Conservation (phyloP, 2,113 vertebrate genomes). For the Xiphophorus couchianus region DNA sequence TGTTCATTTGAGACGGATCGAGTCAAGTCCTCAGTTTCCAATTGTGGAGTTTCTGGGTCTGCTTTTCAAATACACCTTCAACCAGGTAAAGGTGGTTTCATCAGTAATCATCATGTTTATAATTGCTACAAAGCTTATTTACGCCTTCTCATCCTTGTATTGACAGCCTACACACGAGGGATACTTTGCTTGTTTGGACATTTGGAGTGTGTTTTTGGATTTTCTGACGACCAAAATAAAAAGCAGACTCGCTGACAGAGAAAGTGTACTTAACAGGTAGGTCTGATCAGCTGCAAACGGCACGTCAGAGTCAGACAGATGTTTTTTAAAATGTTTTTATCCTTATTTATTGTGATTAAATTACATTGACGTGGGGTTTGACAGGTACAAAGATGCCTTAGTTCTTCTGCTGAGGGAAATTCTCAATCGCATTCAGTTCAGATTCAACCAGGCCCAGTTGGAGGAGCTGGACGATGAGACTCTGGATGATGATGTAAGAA, state of each 20-base stretch:
- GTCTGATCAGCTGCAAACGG: background rate
- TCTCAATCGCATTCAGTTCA: slow-evolving; percentile 95
- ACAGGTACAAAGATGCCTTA: slow-evolving; percentile 96
- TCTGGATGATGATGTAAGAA: slow-evolving; percentile 95
- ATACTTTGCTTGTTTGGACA: slow-evolving; percentile 98
- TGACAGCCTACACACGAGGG: slow-evolving; percentile 94
- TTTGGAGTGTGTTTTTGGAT: slow-evolving; percentile 97
- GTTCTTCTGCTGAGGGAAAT: slow-evolving; percentile 93
- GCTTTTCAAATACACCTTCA: slow-evolving; percentile 98
- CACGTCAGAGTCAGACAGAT: background rate
- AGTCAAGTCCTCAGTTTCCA: slow-evolving; percentile 95
- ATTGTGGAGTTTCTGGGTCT: slow-evolving; percentile 95
- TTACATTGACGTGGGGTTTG: slow-evolving; percentile 10
- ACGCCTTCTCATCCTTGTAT: slow-evolving; percentile 16
- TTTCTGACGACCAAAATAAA: slow-evolving; percentile 97
- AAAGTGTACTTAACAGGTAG: slow-evolving; percentile 93
- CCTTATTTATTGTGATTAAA: background rate
- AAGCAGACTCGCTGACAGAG: slow-evolving; percentile 92
- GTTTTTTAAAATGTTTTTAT: background rate
- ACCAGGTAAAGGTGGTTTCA: slow-evolving; percentile 86
- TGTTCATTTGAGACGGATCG: slow-evolving; percentile 93
- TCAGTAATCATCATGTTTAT: background rate
- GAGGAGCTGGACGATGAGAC: slow-evolving; percentile 98
- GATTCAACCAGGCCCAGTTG: slow-evolving; percentile 95
- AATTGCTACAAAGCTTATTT: background rate